Base-by-base conservation (phyloP, 1,140 invertebrate species). In the Drosophila trapezifrons region DNA sequence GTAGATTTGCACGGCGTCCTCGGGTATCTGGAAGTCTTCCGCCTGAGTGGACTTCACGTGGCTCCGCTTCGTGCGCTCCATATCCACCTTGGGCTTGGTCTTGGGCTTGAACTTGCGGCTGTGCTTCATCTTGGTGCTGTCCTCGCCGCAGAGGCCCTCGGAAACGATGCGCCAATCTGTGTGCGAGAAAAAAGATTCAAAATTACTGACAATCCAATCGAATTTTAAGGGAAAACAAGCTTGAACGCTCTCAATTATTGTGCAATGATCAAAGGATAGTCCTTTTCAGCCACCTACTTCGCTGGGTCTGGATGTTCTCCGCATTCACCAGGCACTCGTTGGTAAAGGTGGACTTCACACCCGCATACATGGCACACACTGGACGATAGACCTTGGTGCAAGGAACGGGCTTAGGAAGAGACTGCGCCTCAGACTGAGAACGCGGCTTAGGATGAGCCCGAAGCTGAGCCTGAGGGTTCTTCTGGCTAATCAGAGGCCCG, bases 261-360 rank as follows among this genome's bases (percentile, higher is more conserved):
- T n/a, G n/a, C n/a, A n/a, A n/a, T n/a, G n/a, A n/a, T n/a, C n/a
- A n/a, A n/a, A n/a, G n/a, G n/a, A n/a, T n/a, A n/a, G n/a, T n/a
- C n/a, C n/a, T n/a, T n/a, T n/a, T n/a, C n/a, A n/a, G n/a, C n/a
- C n/a, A n/a, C n/a, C n/a, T 54, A 91, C 90, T 80, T 81, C 83
- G 82, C 40, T 73, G 43, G 3, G 74, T 85, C 55, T 76, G 65
- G 1, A 90, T 72, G 63, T 91, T 91, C 67, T 91, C 90, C 2
- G 90, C 86, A 47, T 91, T 80, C 5, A 91, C 80, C 38, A 90
- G 46, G 37, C 90, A 91, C 70, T 91, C 90, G 46, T 91, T 91
- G 52, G 75, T 63, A 32, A 91, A 91, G 55, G 86, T 90, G 18
- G 90, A 87, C 75, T 91, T 91, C 0, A 91, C 90, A 8, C 83